Evolutionary conservation across 2,113 vertebrate species (phyloP).

Genomic region (Oreochromis niloticus): DNA sequence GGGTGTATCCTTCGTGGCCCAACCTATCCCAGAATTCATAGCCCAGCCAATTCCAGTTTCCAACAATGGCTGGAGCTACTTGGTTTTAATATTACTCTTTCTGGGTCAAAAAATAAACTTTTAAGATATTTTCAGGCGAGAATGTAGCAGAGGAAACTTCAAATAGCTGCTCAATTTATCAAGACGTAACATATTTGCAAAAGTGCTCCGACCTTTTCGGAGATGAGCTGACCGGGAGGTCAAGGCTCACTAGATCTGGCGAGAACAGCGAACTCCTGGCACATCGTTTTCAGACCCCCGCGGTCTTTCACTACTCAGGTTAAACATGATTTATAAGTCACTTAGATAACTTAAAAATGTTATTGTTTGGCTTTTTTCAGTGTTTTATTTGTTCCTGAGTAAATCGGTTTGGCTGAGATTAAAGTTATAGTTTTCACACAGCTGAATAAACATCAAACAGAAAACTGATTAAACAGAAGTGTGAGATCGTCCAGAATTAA

Average conservation of each 20-base stretch:
- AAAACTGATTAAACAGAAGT: neutral
- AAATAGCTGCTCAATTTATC: neutral
- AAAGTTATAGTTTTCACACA: neutral
- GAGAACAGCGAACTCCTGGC: too few species aligned
- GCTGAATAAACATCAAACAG: neutral
- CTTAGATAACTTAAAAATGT: too few species aligned
- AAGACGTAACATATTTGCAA: neutral
- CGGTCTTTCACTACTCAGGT: too few species aligned
- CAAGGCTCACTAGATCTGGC: neutral
- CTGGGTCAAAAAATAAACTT: neutral
- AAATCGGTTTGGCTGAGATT: too few species aligned
- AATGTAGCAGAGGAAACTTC: neutral
- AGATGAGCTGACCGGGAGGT: neutral
- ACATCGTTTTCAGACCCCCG: too few species aligned
- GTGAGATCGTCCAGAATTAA: accelerated
- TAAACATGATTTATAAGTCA: too few species aligned
- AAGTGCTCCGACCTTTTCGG: accelerated
- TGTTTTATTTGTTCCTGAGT: too few species aligned
- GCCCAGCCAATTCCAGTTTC: neutral
- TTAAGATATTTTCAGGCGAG: accelerated
- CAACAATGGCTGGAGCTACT: neutral
- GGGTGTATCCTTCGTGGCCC: accelerated
- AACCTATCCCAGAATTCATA: neutral
- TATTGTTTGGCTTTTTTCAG: too few species aligned
- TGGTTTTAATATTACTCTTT: neutral